Evolutionary conservation across 2,888 invertebrate species (phyloP), one percentile per base, ranked within the genome.

Genomic region (Kryphioiulus occultus): DNA sequence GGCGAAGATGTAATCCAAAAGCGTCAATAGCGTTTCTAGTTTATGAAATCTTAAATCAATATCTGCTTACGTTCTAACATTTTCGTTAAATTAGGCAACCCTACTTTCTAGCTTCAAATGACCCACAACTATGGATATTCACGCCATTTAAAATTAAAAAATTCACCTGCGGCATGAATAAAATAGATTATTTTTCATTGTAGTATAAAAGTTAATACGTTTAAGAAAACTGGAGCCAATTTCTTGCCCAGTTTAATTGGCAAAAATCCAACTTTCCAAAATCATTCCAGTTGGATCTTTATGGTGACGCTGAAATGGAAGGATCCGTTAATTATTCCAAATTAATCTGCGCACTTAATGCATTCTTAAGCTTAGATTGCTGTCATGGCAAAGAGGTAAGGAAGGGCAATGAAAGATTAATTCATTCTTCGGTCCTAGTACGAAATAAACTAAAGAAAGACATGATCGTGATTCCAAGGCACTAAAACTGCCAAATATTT

Each of bases 301-400:
- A 12, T 68, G 12, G 0, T 12, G 26, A 10, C 26, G 12, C 17
- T 17, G 17, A 17, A 12, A 12, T 47, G 15, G 47, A 47, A 47
- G 9, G 12, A n/a, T 26, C n/a, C 26, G 26, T 68, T 68, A 68
- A 26, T 26, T 59, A 22, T 22, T n/a, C 26, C 68, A 68, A 68
- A 68, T 68, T 26, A 26, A 68, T 26, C 26, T 15, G 35, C n/a
- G 84, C 84, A 2, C 35, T 84, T 35, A 84, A 84, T 84, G 84
- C 84, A 84, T 42, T 84, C 84, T 84, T n/a, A n/a, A n/a, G n/a
- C n/a, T n/a, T 32, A 19, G 84, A 84, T 15, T 84, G 84, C 19
- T 35, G 84, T 42, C 84, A 84, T n/a, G 22, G 17, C 35, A 84
- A 42, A 84, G 84, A 84, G 84, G 42, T 35, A 84, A 42, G 22